These are phyloP conservation scores for Neomorphus geoffroyi DNA, from an alignment of 2,797 vertebrate genomes.

Conservation along the genomic window DNA sequence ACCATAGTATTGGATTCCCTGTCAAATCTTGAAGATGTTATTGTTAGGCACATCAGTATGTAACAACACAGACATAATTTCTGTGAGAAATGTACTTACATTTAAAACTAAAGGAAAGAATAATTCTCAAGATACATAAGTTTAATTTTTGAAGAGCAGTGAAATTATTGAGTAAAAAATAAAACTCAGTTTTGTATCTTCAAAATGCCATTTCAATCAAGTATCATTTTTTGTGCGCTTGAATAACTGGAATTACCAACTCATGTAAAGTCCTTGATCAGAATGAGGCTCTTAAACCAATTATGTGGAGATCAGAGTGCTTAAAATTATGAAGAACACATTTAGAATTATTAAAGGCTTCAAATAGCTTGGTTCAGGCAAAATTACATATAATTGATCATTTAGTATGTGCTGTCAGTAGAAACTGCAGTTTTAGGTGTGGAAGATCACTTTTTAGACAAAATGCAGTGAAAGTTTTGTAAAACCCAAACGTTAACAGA, in stretches of 20 bases:
- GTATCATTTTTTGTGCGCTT: conserved; percentile 38
- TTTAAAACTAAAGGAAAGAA: conserved; percentile 5
- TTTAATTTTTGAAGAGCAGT: neutral
- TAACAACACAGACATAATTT: neutral
- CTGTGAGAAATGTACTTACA: neutral
- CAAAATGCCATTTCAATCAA: conserved; percentile 55
- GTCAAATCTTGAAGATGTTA: neutral
- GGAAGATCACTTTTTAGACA: conserved; percentile 31
- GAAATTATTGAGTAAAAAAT: neutral
- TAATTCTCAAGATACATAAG: neutral
- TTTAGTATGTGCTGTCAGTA: conserved; percentile 45
- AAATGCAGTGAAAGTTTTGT: neutral
- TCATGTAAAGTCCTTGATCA: conserved; percentile 53
- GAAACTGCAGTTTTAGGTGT: conserved; percentile 38
- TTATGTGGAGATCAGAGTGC: conserved; percentile 60
- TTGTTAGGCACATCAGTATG: neutral
- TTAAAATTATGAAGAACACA: conserved; percentile 55
- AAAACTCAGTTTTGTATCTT: conserved; percentile 22
- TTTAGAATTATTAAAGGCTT: conserved; percentile 63
- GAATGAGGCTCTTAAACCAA: conserved; percentile 63
- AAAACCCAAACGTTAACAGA: neutral
- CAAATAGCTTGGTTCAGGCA: conserved; percentile 46
- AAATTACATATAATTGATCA: conserved; percentile 64
- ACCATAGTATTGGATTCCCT: neutral
- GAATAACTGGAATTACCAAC: conserved; percentile 56